Evolutionary conservation across 1,140 invertebrate genomes (phyloP), one percentile per base, ranked within the genome.

Genomic region (Bicyclus anynana): DNA sequence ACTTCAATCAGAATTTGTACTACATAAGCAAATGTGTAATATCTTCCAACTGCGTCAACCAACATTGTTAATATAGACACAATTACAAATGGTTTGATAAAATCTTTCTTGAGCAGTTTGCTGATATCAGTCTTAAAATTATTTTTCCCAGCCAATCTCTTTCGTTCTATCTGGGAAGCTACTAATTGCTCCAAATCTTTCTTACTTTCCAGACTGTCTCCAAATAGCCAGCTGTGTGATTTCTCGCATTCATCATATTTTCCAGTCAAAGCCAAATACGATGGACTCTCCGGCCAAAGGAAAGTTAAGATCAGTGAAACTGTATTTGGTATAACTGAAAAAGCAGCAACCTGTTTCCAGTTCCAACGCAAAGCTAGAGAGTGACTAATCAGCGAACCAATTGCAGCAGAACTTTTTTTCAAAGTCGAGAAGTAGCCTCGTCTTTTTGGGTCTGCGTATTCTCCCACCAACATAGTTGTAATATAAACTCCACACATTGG

Each of bases 201-300:
- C 9, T 38, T 69, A 18, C 48, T 55, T 14, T 54, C 23, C 4
- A 29, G 1, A 7, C 58, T 60, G 16, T 66, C 48, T 20, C 69
- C 69, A 33, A 59, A 49, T n/a, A 66, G 58, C 62, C 61, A 69
- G 4, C 10, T 58, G 23, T 59, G 62, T 3, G 53, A 42, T 50
- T 54, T 58, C 7, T 44, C 23, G 18, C 60, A 69, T 21, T 69
- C 59, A 9, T 65, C 50, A 37, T 67, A 74, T 5, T 62, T 46
- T 10, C 66, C 74, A 16, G 60, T 70, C 37, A 65, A 50, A 0
- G 74, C 74, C 2, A 68, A 62, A 50, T 54, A 80, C 0, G 64
- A 58, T n/a, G 77, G 77, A 38, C 70, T 77, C 37, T 80, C 77
- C 0, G 69, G 69, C 62, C 72, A 74, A 27, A 70, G 37, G 0